A percentile compares a stretch with the other conserved stretches of the same genome.
These are phyloP conservation scores for Acromyrmex charruanus DNA, from an alignment of 1,140 invertebrate species.

Conservation along the genomic window DNA sequence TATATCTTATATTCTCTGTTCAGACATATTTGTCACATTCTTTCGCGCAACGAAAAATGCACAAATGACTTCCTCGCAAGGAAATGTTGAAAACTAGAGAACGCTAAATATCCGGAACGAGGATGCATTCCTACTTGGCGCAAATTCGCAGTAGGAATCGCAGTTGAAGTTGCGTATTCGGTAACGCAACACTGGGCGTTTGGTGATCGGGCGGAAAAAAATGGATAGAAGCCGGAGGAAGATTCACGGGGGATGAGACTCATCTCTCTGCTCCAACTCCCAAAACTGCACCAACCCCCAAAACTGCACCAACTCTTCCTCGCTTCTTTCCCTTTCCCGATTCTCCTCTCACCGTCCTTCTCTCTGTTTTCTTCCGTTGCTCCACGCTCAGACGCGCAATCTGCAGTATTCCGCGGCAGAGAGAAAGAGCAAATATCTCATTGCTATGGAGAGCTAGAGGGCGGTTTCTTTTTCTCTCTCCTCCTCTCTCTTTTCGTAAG, in stretches of 20 bases:
- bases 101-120: neutral
- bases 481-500: constrained; percentile 9
- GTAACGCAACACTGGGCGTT: constrained; percentile 38
- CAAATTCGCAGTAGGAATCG: constrained; percentile 45
- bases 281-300: constrained; percentile 35
- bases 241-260: constrained; percentile 27
- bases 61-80: neutral
- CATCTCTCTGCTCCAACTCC: constrained; percentile 60
- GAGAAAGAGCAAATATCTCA: constrained; percentile 69
- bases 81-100: neutral
- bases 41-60: neutral
- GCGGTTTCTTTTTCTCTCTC: constrained; percentile 31
- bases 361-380: constrained; percentile 35
- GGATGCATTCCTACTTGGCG: constrained; percentile 17
- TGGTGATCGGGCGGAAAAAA: constrained; percentile 52
- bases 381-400: constrained; percentile 11
- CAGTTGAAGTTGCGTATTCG: constrained; percentile 35
- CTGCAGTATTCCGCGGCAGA: constrained; percentile 41
- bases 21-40: neutral
- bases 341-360: neutral
- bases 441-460: constrained; percentile 14
- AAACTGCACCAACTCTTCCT: constrained; percentile 46
- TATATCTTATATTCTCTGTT: neutral
- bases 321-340: constrained; percentile 2
- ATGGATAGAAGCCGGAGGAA: constrained; percentile 23